Percentiles rank a stretch among this genome's conserved stretches.
phyloP scores from a whole-genome alignment of 2,797 vertebrate genomes.

The Platalea minor region DNA sequence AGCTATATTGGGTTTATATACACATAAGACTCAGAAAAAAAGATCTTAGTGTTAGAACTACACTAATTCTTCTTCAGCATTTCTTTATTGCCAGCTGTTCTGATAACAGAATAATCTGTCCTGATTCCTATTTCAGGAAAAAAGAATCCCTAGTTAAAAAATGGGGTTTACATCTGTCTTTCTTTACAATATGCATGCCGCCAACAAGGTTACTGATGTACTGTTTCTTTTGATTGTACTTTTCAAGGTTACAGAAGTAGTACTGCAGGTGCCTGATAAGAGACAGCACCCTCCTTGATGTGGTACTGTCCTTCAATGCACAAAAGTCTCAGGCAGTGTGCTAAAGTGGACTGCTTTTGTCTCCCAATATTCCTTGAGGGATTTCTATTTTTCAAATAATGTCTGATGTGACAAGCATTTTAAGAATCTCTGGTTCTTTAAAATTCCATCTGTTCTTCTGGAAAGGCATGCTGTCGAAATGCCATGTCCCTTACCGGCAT shows the following conservation, averaged over 20 bases:
- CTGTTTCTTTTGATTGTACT: background rate
- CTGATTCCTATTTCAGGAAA: background rate
- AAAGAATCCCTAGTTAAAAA: background rate
- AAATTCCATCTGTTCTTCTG: background rate
- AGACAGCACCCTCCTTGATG: background rate
- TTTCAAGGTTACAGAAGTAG: background rate
- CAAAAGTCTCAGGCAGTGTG: background rate
- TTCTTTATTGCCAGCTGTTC: background rate
- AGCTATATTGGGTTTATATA: background rate
- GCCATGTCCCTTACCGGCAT: background rate
- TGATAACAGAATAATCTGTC: background rate
- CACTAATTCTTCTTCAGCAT: background rate
- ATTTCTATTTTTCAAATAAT: background rate
- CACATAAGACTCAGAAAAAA: background rate
- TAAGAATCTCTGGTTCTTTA: background rate
- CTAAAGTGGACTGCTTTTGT: background rate
- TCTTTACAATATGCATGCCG: background rate
- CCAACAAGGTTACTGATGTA: background rate
- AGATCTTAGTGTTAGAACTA: background rate
- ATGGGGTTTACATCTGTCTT: background rate
- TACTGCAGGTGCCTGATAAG: background rate
- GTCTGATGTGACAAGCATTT: background rate
- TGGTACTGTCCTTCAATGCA: background rate
- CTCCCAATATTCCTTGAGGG: background rate
- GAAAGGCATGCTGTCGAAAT: background rate